Conservation (phyloP, 1,140 invertebrate species). For the Pseudomyrmex cubaensis region DNA sequence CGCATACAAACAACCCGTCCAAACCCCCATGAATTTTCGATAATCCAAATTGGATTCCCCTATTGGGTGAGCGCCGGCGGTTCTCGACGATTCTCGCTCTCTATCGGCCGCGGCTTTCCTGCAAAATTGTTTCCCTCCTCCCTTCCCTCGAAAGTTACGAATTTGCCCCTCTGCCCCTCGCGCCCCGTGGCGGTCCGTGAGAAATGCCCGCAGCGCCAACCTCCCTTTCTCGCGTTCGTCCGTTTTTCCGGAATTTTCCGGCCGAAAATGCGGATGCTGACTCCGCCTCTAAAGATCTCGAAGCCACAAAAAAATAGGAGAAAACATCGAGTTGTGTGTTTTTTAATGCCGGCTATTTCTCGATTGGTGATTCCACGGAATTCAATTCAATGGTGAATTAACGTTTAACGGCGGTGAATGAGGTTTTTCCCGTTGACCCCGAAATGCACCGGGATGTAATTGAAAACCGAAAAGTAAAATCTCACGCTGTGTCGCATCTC, state of each 20-base stretch:
- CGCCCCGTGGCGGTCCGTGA: not conserved
- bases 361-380: not conserved
- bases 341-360: slow-evolving; percentile 10
- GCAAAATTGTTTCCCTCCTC: slow-evolving; percentile 61
- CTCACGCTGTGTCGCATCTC: not conserved
- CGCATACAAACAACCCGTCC: slow-evolving; percentile 3
- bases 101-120: slow-evolving; percentile 35
- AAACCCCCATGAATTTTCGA: slow-evolving; percentile 81
- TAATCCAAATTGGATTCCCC: slow-evolving; percentile 82
- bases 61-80: slow-evolving; percentile 69
- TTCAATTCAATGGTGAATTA: not conserved
- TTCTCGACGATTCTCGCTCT: slow-evolving; percentile 43
- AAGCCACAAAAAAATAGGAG: slow-evolving; percentile 21
- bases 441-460: slow-evolving; percentile 8
- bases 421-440: slow-evolving; percentile 13
- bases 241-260: slow-evolving; percentile 19
- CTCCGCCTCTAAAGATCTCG: slow-evolving; percentile 20
- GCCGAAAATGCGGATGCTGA: slow-evolving; percentile 42
- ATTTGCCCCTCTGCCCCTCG: slow-evolving; percentile 19
- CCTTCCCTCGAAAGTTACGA: slow-evolving; percentile 42
- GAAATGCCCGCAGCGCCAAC: slow-evolving; percentile 5
- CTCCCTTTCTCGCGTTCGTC: not conserved
- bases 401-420: slow-evolving; percentile 11
- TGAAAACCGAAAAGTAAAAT: slow-evolving; percentile 1
- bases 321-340: not conserved